Percentiles rank a stretch among this genome's conserved stretches.
Evolutionary conservation across 2,797 vertebrate species (phyloP).

Genomic region (Phaenicophaeus curvirostris): DNA sequence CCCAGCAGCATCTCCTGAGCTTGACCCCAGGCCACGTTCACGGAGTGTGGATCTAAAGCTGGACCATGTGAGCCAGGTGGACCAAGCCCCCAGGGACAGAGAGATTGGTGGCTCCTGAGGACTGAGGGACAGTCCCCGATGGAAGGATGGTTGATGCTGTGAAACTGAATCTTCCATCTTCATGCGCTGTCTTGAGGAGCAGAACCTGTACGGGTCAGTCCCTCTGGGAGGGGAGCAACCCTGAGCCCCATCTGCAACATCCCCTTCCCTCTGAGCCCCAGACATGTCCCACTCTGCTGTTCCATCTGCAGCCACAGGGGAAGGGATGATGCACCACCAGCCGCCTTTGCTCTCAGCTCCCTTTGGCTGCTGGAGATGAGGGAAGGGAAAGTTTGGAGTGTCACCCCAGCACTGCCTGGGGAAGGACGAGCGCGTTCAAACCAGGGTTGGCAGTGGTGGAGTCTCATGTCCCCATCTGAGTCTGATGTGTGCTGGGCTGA

Average conservation of each 20-base stretch:
- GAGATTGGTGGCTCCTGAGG: background rate
- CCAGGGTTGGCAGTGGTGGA: background rate
- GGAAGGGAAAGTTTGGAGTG: background rate
- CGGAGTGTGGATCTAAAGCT: background rate
- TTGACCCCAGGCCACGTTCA: rapidly evolving
- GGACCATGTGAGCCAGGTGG: background rate
- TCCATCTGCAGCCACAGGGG: background rate
- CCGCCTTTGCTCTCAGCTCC: background rate
- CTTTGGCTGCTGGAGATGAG: background rate
- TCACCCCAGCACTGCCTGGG: background rate
- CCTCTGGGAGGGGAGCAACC: background rate
- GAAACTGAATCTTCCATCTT: rapidly evolving
- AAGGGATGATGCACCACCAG: rapidly evolving
- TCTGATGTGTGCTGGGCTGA: too few relatives aligned
- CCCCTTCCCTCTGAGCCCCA: background rate
- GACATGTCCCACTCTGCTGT: background rate
- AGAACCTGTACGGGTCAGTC: rapidly evolving
- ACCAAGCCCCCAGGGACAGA: background rate
- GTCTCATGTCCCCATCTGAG: background rate
- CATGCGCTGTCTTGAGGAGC: background rate
- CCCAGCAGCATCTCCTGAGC: background rate
- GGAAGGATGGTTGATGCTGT: background rate
- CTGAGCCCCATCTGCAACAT: background rate
- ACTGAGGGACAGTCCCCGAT: background rate
- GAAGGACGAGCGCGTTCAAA: background rate